Conservation (phyloP, 1,140 invertebrate genomes). For the Cyphomyrmex costatus region DNA sequence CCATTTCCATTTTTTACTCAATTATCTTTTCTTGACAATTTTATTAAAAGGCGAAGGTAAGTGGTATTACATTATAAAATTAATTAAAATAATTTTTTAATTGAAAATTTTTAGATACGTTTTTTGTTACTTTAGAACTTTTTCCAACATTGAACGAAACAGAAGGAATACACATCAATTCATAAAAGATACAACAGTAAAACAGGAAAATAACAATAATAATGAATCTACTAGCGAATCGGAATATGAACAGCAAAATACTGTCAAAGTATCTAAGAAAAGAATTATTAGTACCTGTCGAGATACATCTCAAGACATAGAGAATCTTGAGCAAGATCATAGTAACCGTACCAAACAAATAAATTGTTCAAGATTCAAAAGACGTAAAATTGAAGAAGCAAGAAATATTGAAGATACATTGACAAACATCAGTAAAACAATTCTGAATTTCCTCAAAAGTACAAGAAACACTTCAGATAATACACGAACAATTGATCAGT, state of each 20-base stretch:
- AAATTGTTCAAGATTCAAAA: background rate
- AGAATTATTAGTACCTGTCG: constrained; percentile 6
- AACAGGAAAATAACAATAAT: background rate
- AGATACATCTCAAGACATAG: background rate
- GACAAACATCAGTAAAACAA: background rate
- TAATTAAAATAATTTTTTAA: background rate
- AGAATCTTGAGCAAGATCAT: background rate
- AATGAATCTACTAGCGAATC: constrained; percentile 8
- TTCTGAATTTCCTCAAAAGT: background rate
- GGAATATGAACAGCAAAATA: background rate
- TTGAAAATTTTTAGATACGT: background rate
- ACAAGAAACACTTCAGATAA: background rate
- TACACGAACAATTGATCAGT: background rate
- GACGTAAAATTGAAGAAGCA: background rate
- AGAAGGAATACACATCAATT: background rate
- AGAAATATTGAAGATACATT: background rate
- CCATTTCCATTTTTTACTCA: background rate
- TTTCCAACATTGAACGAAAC: background rate
- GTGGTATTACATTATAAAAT: background rate
- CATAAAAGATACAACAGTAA: background rate
- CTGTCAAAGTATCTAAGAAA: background rate
- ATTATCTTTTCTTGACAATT: constrained; percentile 19
- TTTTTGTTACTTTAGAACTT: constrained; percentile 20
- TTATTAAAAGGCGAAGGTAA: constrained; percentile 22
- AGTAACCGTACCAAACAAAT: background rate